A percentile compares a stretch with the other conserved stretches of the same genome.
phyloP scores from a whole-genome alignment of 2,888 invertebrate genomes.

The Apamea monoglypha region DNA sequence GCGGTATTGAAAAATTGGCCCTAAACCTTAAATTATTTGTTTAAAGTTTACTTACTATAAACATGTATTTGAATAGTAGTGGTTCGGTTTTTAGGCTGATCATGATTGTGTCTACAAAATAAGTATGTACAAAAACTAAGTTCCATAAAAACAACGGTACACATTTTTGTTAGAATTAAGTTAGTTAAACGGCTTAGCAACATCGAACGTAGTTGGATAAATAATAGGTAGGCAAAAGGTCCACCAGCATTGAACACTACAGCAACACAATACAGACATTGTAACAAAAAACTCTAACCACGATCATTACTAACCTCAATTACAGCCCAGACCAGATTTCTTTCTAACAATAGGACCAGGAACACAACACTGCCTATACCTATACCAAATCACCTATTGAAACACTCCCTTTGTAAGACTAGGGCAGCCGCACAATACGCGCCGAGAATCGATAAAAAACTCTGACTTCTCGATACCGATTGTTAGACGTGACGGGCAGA shows the following conservation, averaged over 20 bases:
- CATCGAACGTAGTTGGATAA: background rate
- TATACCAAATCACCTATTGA: constrained; percentile 55
- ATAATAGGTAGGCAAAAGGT: background rate
- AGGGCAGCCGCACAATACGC: constrained; percentile 61
- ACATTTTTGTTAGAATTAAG: background rate
- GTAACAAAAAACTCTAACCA: constrained; percentile 16
- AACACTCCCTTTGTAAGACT: constrained; percentile 61
- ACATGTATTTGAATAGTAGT: background rate
- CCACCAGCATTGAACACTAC: background rate
- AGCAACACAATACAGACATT: constrained; percentile 10
- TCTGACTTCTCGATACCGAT: constrained; percentile 58
- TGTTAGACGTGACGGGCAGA: constrained; percentile 55
- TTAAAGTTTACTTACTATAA: background rate
- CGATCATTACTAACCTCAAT: constrained; percentile 44
- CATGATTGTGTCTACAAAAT: background rate
- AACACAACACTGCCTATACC: constrained; percentile 24
- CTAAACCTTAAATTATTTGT: background rate
- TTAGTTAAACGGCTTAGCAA: background rate
- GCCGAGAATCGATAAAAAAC: constrained; percentile 58
- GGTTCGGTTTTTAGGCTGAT: background rate
- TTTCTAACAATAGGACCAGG: constrained; percentile 40
- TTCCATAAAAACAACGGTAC: background rate
- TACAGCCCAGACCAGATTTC: constrained; percentile 40
- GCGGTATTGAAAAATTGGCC: background rate
- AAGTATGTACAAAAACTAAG: background rate